A percentile compares a stretch with the other conserved stretches of the same genome.
phyloP scores from a whole-genome alignment of 2,888 invertebrate species.

The Eristalis tenax region DNA sequence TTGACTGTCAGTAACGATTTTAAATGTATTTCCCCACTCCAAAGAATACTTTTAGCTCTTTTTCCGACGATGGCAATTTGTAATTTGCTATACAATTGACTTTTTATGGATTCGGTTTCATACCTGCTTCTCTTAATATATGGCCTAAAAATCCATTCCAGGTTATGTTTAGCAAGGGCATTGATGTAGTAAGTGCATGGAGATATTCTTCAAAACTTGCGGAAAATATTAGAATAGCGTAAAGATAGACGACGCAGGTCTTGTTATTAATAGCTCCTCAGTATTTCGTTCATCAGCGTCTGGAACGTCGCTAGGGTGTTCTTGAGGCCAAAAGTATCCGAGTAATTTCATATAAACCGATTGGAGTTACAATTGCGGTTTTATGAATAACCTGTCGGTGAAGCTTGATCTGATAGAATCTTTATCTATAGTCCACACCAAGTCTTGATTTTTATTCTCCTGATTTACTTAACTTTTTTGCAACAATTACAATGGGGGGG shows the following conservation, averaged over 20 bases:
- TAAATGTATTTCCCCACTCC: neutral
- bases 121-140: no score
- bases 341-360: neutral
- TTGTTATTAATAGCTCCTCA: neutral
- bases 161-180: neutral
- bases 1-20: no score
- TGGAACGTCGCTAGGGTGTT: neutral
- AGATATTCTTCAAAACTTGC: neutral
- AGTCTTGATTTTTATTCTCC: neutral
- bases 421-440: neutral
- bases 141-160: neutral
- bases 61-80: neutral
- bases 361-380: neutral
- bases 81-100: no score
- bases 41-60: no score
- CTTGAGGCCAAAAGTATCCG: neutral
- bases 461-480: neutral
- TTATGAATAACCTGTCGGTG: neutral
- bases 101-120: no score
- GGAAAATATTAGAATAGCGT: constrained; percentile 1
- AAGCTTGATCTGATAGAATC: neutral
- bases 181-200: neutral
- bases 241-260: neutral
- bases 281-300: neutral
- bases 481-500: no score